Base-by-base conservation (phyloP, 2,888 invertebrate genomes). In the Andrena bicolor region DNA sequence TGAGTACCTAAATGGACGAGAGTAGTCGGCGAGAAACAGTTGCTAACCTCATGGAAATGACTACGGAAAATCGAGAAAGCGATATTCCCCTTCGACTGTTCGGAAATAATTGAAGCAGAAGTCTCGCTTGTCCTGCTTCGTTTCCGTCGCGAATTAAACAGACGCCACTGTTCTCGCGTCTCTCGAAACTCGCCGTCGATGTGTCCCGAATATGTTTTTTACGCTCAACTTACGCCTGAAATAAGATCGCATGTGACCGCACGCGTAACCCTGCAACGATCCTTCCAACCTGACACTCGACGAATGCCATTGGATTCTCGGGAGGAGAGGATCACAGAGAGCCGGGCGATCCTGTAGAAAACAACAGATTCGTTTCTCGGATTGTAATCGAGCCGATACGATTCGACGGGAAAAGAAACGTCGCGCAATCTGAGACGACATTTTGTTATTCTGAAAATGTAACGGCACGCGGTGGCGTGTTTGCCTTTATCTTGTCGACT, bases 361-460 rank as follows among this genome's bases (percentile, higher is more conserved):
- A 79, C 76, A 77, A 74, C 16, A 32, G 68, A 32, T 56, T 48
- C 56, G 41, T 30, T 69, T 26, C 68, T 53, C 20, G 41, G 41
- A 49, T 5, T 70, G 35, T 26, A 20, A 26, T 51, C 7, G 49
- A 49, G 16, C 7, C 20, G 16, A 6, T 2, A 10, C 16, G 28
- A 48, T 26, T 53, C 32, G 26, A 26, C 20, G 20, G 23, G 41
- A 23, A 32, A 79, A 16, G n/a, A 26, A 28, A 48, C 61, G 60
- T 76, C 76, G 65, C 76, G 64, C 80, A 85, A 84, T 83, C 78
- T 66, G 80, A 80, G 75, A 80, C 77, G 80, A 78, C 73, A 87
- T 90, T 89, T 89, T 86, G 86, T 90, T 88, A 84, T 83, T 88
- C 88, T 85, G 86, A 84, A 90, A 90, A 89, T 89, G 80, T 76